A percentile compares a stretch with the other conserved stretches of the same genome.
Evolutionary conservation across 2,888 invertebrate species (phyloP).

Genomic region (Caenorhabditis sulstoni): DNA sequence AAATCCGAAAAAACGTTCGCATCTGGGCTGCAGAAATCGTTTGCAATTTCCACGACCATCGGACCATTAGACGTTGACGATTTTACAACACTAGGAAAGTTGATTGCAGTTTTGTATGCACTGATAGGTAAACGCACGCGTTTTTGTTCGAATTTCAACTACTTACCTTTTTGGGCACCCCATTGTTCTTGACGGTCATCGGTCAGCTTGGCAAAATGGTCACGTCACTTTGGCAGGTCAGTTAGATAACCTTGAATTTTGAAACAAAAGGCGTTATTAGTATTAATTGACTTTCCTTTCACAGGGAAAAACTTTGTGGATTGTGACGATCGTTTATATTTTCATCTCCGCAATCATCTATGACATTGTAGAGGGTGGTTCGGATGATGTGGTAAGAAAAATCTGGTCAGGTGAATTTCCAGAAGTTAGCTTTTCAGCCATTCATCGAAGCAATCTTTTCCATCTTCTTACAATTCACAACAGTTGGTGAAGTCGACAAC

Average conservation of each 20-base stretch:
- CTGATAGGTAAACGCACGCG: slow-evolving; percentile 65
- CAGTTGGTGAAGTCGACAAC: slow-evolving; percentile 73
- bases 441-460: slow-evolving; percentile 75
- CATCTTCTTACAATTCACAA: slow-evolving; percentile 75
- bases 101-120: slow-evolving; percentile 74
- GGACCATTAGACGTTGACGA: slow-evolving; percentile 76
- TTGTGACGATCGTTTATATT: slow-evolving; percentile 66
- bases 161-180: slow-evolving; percentile 51
- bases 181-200: slow-evolving; percentile 62
- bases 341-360: slow-evolving; percentile 73
- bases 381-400: slow-evolving; percentile 72
- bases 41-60: slow-evolving; percentile 75
- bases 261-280: not conserved
- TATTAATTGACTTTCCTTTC: slow-evolving; percentile 1
- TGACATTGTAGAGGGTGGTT: slow-evolving; percentile 75
- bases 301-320: slow-evolving; percentile 66
- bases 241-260: not conserved
- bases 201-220: slow-evolving; percentile 61
- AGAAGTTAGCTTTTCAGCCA: slow-evolving; percentile 64
- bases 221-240: slow-evolving; percentile 60
- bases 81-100: slow-evolving; percentile 69
- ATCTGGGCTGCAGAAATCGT: slow-evolving; percentile 71
- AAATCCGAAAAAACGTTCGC: slow-evolving; percentile 64
- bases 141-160: no score
- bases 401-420: no score